Evolutionary conservation across 2,888 invertebrate species (phyloP), one percentile per base, ranked within the genome.

Genomic region (Pyralis farinalis): DNA sequence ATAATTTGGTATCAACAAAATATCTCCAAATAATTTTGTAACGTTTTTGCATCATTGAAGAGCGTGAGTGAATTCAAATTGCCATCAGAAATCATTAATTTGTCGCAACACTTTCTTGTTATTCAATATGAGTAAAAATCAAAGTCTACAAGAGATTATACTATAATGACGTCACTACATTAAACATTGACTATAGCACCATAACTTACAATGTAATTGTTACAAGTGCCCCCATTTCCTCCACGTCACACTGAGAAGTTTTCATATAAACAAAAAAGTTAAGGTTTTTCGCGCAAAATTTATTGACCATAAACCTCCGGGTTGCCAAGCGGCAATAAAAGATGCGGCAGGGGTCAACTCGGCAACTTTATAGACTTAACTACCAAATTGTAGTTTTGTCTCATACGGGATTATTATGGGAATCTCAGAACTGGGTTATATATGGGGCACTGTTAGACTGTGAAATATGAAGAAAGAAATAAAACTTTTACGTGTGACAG

Each of bases 241-340:
- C 12, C 16, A 12, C 27, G 33, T 39, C 39, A 33, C 27, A 40
- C 42, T 49, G 44, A 46, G 67, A 68, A 65, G 60, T 73, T 73
- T 62, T 51, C 54, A 49, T 51, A 58, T 49, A 59, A 56, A 53
- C 55, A 53, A 71, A 73, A 72, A 72, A 75, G 56, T 68, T 73
- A 61, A 50, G 58, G 59, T 63, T 63, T 65, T 69, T 61, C 16
- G 59, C 61, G 55, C 59, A 64, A 65, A 71, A 78, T 76, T 78
- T 76, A 78, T 76, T 57, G 71, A 53, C 67, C 55, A 75, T 81
- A 79, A 81, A 67, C 55, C 64, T 64, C 65, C 53, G 59, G 59
- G 39, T 39, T 33, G 59, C 68, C 68, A 71, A 67, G 55, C 54
- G 58, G 61, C 58, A 71, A 73, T 72, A 78, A 77, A 71, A 70